Evolutionary conservation across 2,797 vertebrate genomes (phyloP), one percentile per base, ranked within the genome.

Genomic region (Phaenicophaeus curvirostris): DNA sequence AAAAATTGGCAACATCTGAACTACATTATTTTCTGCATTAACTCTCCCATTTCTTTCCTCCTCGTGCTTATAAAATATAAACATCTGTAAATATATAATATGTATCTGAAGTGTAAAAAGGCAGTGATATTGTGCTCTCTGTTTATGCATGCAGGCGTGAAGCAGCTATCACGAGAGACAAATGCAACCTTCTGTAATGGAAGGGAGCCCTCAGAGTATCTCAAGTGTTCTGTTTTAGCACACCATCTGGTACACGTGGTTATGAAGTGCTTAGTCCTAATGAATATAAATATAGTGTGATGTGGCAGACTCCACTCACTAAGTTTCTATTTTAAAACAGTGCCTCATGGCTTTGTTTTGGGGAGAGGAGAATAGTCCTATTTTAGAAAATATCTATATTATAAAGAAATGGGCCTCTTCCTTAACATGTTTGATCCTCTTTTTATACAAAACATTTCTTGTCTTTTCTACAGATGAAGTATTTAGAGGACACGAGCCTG

Each of bases 401-500:
- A 30, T 37, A 77, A 93, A 89, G 76, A 87, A 91, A 87, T 44
- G 10, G 28, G 50, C 37, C 20, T 72, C 31, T 74, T 72, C 15
- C 33, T 86, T 90, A 66, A 3, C 66, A 33, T 55, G 15, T 81
- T 87, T 83, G 31, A 61, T 84, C 35, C 23, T 54, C 16, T 23
- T 75, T 51, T 86, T 93, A 57, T 55, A 54, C 3, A 59, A 61
- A 80, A 69, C 41, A 13, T 24, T 41, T 59, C 77, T 81, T 67
- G 28, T 82, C 5, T 85, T 81, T 93, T 74, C 78, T 79, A n/a
- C 33, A 99, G 99, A 99, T 91, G 99, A 99, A 90, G 99, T 99
- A 85, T 99, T 99, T 84, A 97, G 99, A 66, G 99, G 99, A 65
- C 99, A 99, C 76, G 99, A 99, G 85, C 99, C 99, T 82, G 99